Evolutionary conservation across 2,113 vertebrate genomes (phyloP), one percentile per base, ranked within the genome.

Genomic region (Nerophis lumbriciformis): DNA sequence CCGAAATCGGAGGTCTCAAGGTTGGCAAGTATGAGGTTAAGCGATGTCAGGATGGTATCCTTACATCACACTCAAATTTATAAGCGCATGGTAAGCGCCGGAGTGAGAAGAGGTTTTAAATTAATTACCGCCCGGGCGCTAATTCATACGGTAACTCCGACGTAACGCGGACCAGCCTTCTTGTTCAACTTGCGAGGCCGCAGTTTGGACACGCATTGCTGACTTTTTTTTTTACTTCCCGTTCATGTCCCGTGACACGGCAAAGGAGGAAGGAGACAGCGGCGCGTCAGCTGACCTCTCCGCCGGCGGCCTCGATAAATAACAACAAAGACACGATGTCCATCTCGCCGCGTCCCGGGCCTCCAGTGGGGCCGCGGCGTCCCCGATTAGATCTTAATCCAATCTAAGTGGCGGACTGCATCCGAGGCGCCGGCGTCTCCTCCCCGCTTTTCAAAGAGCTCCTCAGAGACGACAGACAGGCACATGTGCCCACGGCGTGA

Each of bases 331-430:
- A 55, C 68, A 57, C 19, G 52, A 85, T 66, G 69, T 79, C 81
- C 61, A 66, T 78, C 72, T 75, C 74, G 70, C 81, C 77, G 77
- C 78, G 75, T 73, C 80, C 68, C 71, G 19, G 76, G 65, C 70
- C 82, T 86, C 73, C 62, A 64, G 76, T 51, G 63, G 53, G 65
- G 81, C 45, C 77, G 83, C 82, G 76, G 77, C 76, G 85, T 87
- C 84, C 83, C 84, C 49, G 63, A 83, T 89, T 88, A 88, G 75
- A 69, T 83, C 75, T 78, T 87, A 83, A 89, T 88, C 83, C 44
- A 70, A 82, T 88, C 72, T 84, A 75, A 88, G 80, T 77, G 15
- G 75, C 72, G 75, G 80, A 82, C 80, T 80, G 85, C 84, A 85
- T 79, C 73, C 50, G 49, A 83, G 87, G 86, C 84, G 81, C 87